A percentile compares a stretch with the other conserved stretches of the same genome.
phyloP scores from a whole-genome alignment of 64 coral and sea anemone genomes.

The Anthopleura sola region DNA sequence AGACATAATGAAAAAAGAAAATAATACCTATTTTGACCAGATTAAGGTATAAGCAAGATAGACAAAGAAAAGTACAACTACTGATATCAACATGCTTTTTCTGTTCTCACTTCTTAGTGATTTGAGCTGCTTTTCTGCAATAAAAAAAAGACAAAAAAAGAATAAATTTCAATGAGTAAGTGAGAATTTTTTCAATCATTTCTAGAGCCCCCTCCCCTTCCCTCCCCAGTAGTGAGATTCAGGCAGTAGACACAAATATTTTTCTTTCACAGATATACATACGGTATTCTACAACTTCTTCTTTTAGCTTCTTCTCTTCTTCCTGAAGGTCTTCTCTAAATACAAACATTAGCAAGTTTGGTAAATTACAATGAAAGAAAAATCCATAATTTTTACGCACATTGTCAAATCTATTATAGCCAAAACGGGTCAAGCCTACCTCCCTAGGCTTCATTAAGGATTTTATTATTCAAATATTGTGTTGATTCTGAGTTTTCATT shows the following conservation, averaged over 20 bases:
- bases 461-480: no score
- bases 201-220: no score
- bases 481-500: no score
- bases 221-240: no score
- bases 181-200: neutral
- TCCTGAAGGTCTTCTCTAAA: constrained; percentile 50
- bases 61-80: constrained; percentile 37
- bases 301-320: constrained; percentile 65
- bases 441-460: no score
- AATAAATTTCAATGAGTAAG: neutral
- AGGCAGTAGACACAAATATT: no score
- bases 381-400: no score
- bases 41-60: constrained; percentile 30
- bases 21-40: constrained; percentile 7
- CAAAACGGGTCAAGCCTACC: no score
- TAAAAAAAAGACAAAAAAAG: neutral
- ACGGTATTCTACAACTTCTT: constrained; percentile 63
- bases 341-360: neutral
- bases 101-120: constrained; percentile 49
- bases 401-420: no score
- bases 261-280: constrained; percentile 10
- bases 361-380: no score
- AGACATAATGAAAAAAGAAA: neutral
- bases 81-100: constrained; percentile 53
- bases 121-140: constrained; percentile 47